A percentile compares a stretch with the other conserved stretches of the same genome.
phyloP scores from a whole-genome alignment of 37 sponge, comb jelly and placozoan genomes.

The Eunapius fragilis region DNA sequence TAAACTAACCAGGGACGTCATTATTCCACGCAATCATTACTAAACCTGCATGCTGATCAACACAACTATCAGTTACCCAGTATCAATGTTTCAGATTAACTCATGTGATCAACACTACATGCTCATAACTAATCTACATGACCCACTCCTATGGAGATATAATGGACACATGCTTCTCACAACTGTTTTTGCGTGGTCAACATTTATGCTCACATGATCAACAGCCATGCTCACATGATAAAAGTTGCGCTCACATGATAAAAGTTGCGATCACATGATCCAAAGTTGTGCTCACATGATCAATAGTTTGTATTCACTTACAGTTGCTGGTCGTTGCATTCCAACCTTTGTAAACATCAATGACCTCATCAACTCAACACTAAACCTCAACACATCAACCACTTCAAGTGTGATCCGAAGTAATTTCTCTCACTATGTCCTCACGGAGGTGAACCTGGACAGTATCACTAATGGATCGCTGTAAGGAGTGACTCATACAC shows the following conservation, averaged over 20 bases:
- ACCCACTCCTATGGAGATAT: too few species aligned
- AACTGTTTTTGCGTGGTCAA: not conserved
- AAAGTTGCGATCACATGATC: not conserved
- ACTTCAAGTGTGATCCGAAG: not conserved
- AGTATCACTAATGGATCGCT: slow-evolving; percentile 1
- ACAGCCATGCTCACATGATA: not conserved
- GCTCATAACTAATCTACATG: too few species aligned
- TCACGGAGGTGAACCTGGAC: not conserved
- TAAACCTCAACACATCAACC: not conserved
- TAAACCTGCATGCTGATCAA: too few species aligned
- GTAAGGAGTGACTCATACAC: not conserved
- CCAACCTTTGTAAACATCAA: slow-evolving; percentile 66
- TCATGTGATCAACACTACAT: too few species aligned
- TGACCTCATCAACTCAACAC: slow-evolving; percentile 33
- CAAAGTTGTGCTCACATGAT: not conserved
- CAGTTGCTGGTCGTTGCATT: slow-evolving; percentile 78
- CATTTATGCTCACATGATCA: not conserved
- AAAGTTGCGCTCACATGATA: not conserved
- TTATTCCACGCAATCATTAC: too few species aligned
- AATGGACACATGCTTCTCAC: too few species aligned
- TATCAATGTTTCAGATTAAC: too few species aligned
- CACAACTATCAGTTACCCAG: too few species aligned
- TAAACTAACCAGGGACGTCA: not conserved
- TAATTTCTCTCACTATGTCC: not conserved
- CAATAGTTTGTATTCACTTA: not conserved